phyloP scores from a whole-genome alignment of 2,888 invertebrate species.

The Rhorus exstirpatorius region DNA sequence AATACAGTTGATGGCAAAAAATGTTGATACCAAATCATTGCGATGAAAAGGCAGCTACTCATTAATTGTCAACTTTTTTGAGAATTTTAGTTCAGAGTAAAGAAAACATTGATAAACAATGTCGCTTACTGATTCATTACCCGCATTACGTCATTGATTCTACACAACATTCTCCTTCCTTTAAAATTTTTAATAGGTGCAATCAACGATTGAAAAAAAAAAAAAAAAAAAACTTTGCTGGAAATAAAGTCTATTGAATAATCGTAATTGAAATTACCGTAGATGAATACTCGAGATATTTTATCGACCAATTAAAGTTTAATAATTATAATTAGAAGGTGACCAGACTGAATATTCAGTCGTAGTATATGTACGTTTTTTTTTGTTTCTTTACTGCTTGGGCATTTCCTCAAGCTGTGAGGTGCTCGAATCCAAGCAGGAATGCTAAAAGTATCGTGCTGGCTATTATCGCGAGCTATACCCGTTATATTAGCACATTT shows the following conservation, averaged over 20 bases:
- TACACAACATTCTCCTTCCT: too few species aligned
- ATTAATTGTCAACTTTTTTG: too few species aligned
- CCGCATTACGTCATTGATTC: too few species aligned
- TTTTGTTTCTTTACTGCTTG: background rate
- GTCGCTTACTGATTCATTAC: too few species aligned
- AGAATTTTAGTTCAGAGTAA: too few species aligned
- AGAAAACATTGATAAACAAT: too few species aligned
- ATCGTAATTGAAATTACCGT: conserved; percentile 4
- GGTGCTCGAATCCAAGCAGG: conserved; percentile 40
- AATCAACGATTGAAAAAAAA: background rate
- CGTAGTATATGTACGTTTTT: background rate
- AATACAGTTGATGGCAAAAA: too few species aligned
- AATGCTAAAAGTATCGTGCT: conserved; percentile 52
- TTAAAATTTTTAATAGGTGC: background rate
- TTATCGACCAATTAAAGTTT: background rate
- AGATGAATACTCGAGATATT: conserved; percentile 1
- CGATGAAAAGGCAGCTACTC: too few species aligned
- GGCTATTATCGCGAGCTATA: conserved; percentile 51
- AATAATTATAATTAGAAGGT: background rate
- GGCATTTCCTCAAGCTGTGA: conserved; percentile 7
- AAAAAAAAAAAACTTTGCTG: background rate
- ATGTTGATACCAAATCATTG: too few species aligned
- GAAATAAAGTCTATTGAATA: background rate
- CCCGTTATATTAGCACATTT: conserved; percentile 61
- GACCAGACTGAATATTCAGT: background rate